These are phyloP conservation scores for Vipera latastei DNA, from an alignment of 2,797 vertebrate genomes.

Conservation along the genomic window DNA sequence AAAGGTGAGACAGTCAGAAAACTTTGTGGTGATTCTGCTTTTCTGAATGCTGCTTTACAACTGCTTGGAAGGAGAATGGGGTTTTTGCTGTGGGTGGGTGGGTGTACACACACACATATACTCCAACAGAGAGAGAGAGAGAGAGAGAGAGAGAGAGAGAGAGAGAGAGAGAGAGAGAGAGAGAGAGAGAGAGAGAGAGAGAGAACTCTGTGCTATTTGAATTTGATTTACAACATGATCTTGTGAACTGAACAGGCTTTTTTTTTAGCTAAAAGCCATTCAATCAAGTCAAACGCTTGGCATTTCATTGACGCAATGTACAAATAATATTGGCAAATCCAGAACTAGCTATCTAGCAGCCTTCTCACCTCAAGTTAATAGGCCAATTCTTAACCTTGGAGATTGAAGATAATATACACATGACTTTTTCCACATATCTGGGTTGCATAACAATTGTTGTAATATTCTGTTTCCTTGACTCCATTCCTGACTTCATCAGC, in stretches of 20 bases:
- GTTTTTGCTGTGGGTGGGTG: not conserved
- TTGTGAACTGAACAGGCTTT: constrained; percentile 42
- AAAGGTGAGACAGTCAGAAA: not conserved
- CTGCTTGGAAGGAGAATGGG: constrained; percentile 10
- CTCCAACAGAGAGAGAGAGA: too few relatives aligned
- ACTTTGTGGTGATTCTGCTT: not conserved
- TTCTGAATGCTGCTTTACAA: not conserved
- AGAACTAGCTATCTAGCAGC: constrained; percentile 52
- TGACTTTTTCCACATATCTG: constrained; percentile 37
- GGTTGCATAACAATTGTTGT: constrained; percentile 25
- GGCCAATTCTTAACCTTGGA: constrained; percentile 24
- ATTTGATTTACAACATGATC: constrained; percentile 27
- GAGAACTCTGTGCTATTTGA: too few relatives aligned
- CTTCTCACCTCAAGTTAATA: constrained; percentile 62
- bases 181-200: too few relatives aligned
- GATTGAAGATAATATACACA: not conserved
- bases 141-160: too few relatives aligned
- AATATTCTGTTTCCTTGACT: constrained; percentile 36
- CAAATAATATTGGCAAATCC: constrained; percentile 47
- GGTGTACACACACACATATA: not conserved
- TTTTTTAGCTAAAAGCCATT: constrained; percentile 44
- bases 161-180: too few relatives aligned
- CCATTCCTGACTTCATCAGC: constrained; percentile 31
- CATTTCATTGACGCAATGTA: constrained; percentile 49
- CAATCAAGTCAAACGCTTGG: constrained; percentile 52